phyloP scores from a whole-genome alignment of 2,797 vertebrate species.

The Silurus lanzhouensis region DNA sequence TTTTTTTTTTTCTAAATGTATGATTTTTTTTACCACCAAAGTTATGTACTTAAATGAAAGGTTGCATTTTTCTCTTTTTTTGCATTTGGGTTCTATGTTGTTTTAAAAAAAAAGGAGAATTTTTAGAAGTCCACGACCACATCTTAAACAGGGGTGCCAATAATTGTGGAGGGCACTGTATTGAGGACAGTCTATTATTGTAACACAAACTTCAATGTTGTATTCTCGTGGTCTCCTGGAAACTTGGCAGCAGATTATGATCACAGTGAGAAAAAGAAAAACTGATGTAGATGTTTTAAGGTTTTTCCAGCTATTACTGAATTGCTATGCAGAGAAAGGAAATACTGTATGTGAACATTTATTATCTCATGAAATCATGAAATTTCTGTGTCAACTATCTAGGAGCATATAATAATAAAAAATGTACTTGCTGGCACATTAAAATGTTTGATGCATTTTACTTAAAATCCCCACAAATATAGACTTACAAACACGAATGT shows the following conservation, averaged over 20 bases:
- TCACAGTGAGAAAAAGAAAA: neutral
- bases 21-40: too few species aligned
- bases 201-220: neutral
- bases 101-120: too few species aligned
- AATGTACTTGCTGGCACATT: neutral
- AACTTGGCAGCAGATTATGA: conserved; percentile 17
- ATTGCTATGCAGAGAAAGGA: neutral
- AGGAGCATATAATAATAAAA: neutral
- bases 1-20: too few species aligned
- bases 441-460: neutral
- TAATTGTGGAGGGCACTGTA: too few species aligned
- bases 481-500: neutral
- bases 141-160: too few species aligned
- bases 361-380: neutral
- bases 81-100: too few species aligned
- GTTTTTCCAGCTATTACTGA: neutral
- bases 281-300: neutral
- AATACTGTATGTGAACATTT: neutral
- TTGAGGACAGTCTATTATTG: neutral
- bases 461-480: neutral
- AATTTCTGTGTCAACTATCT: neutral
- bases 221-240: neutral
- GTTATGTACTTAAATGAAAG: too few species aligned
- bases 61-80: too few species aligned
- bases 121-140: too few species aligned